Percentiles rank a stretch among this genome's conserved stretches.
phyloP scores from a whole-genome alignment of 2,888 invertebrate genomes.

The Slavum lentiscoides region DNA sequence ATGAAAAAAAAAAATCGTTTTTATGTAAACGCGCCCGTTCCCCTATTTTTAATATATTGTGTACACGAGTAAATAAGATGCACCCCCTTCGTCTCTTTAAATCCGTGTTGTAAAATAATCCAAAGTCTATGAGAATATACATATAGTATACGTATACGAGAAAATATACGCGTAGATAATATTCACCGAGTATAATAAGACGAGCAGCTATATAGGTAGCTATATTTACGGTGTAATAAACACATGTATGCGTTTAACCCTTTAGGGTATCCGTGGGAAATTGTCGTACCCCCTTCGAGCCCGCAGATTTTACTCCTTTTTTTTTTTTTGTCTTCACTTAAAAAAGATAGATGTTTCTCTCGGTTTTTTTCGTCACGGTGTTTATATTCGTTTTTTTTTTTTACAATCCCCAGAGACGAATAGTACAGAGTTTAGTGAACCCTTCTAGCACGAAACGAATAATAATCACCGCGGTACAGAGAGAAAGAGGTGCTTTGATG shows the following conservation, averaged over 20 bases:
- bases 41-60: too few species aligned
- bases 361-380: constrained; percentile 16
- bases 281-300: constrained; percentile 1
- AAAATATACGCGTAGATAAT: neutral
- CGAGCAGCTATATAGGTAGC: too few species aligned
- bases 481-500: neutral
- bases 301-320: constrained; percentile 25
- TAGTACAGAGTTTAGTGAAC: constrained; percentile 15
- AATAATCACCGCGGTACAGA: neutral
- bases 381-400: neutral
- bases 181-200: too few species aligned
- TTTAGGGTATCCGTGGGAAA: constrained; percentile 44
- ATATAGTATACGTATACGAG: too few species aligned
- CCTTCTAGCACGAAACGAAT: neutral
- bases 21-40: too few species aligned
- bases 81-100: too few species aligned
- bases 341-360: constrained; percentile 36
- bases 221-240: neutral
- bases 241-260: constrained; percentile 37
- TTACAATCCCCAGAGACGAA: neutral
- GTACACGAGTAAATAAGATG: too few species aligned
- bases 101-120: neutral
- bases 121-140: neutral
- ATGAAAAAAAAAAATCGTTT: too few species aligned
- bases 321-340: constrained; percentile 23